Evolutionary conservation across 2,797 vertebrate genomes (phyloP).

Genomic region (Chrosomus eos): DNA sequence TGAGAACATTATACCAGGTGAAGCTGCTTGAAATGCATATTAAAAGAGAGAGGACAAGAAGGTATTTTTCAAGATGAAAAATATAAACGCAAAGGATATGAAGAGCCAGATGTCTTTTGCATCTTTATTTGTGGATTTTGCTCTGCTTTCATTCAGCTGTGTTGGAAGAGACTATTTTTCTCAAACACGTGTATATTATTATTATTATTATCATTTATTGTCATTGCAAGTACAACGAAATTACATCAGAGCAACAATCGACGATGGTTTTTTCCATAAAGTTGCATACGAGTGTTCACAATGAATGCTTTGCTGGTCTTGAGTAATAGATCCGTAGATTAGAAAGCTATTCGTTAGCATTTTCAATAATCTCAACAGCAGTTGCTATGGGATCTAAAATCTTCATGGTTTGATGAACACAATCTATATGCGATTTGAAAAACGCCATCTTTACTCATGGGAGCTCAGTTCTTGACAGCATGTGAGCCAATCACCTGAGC

Average conservation of each 20-base stretch:
- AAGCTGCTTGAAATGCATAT: conserved; percentile 8
- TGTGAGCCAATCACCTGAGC: neutral
- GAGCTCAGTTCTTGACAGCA: neutral
- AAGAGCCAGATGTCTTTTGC: neutral
- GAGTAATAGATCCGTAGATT: neutral
- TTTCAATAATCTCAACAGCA: neutral
- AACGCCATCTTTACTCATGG: neutral
- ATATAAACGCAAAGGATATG: conserved; percentile 5
- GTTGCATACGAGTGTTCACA: neutral
- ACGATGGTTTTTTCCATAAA: no score
- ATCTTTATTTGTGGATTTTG: neutral
- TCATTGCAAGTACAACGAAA: no score
- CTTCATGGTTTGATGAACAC: neutral
- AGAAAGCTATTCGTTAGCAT: neutral
- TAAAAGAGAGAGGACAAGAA: neutral
- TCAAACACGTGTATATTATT: neutral
- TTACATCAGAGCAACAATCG: no score
- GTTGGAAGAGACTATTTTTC: neutral
- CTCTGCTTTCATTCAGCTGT: conserved; percentile 7
- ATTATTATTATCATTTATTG: no score
- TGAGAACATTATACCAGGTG: neutral
- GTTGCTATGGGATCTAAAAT: neutral
- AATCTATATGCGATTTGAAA: neutral
- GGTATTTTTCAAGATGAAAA: neutral
- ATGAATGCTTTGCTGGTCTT: neutral